These are phyloP conservation scores for Heliconius cydno DNA, from an alignment of 2,888 invertebrate genomes.

Conservation along the genomic window DNA sequence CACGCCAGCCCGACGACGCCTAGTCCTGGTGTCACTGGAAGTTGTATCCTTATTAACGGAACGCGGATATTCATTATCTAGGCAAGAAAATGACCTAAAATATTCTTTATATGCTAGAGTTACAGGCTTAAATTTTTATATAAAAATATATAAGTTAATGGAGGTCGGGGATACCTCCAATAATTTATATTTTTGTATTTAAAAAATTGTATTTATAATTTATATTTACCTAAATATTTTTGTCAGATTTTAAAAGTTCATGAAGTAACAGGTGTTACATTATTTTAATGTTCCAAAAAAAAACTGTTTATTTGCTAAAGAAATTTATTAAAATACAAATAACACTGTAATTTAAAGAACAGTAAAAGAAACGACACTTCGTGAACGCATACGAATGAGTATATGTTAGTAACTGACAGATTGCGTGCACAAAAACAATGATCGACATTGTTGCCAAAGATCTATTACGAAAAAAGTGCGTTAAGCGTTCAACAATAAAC, in stretches of 20 bases:
- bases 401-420: conserved; percentile 62
- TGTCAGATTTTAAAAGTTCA: too few species aligned
- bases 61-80: conserved; percentile 30
- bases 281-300: background rate
- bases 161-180: too few species aligned
- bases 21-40: conserved; percentile 31
- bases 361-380: conserved; percentile 58
- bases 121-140: background rate
- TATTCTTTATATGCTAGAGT: background rate
- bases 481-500: conserved; percentile 54
- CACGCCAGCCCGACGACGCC: conserved; percentile 32
- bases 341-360: conserved; percentile 61
- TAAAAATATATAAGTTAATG: background rate
- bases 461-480: conserved; percentile 65
- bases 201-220: too few species aligned
- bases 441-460: conserved; percentile 66
- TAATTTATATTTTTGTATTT: background rate
- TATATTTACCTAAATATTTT: too few species aligned
- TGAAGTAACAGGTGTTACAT: background rate
- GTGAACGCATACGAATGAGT: conserved; percentile 49
- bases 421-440: conserved; percentile 75
- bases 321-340: conserved; percentile 48
- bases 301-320: background rate
- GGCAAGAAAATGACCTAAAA: conserved; percentile 41
- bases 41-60: conserved; percentile 32